These are phyloP conservation scores for Harmothoe impar DNA, from an alignment of 2,888 invertebrate genomes.

Conservation along the genomic window DNA sequence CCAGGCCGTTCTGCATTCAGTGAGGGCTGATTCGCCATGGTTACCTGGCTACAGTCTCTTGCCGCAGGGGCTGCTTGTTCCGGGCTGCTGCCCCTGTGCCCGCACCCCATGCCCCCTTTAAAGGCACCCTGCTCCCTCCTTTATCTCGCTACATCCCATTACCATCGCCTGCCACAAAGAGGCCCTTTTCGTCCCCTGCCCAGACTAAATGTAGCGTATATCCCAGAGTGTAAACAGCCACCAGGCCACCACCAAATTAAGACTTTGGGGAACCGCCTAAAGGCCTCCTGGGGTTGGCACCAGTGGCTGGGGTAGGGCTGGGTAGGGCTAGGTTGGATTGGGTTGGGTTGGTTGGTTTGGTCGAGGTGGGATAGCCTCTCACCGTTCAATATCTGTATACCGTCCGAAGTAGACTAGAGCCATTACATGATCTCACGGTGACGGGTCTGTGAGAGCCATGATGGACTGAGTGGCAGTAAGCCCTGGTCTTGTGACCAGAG, in stretches of 20 bases:
- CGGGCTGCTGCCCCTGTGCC: slow-evolving; percentile 11
- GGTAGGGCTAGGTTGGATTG: no score
- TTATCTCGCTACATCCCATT: slow-evolving; percentile 47
- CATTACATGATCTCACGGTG: slow-evolving; percentile 10
- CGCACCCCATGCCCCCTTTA: slow-evolving; percentile 2
- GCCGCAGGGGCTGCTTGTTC: background rate
- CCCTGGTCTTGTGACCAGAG: background rate
- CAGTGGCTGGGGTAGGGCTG: no score
- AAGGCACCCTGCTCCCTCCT: slow-evolving; percentile 3
- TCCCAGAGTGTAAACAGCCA: slow-evolving; percentile 40
- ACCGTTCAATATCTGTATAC: background rate
- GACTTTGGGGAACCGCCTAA: background rate
- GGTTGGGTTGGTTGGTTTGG: background rate
- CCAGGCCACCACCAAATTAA: background rate
- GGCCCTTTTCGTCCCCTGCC: background rate
- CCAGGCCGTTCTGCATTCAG: background rate
- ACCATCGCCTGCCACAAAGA: slow-evolving; percentile 20
- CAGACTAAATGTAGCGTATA: slow-evolving; percentile 2
- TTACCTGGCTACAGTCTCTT: slow-evolving; percentile 19
- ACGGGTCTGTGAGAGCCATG: background rate
- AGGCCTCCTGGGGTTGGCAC: background rate
- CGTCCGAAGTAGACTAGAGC: background rate
- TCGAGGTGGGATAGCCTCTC: background rate
- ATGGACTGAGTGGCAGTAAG: background rate
- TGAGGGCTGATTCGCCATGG: slow-evolving; percentile 20